Evolutionary conservation across 2,797 vertebrate genomes (phyloP), one percentile per base, ranked within the genome.

Genomic region (Lateolabrax maculatus): DNA sequence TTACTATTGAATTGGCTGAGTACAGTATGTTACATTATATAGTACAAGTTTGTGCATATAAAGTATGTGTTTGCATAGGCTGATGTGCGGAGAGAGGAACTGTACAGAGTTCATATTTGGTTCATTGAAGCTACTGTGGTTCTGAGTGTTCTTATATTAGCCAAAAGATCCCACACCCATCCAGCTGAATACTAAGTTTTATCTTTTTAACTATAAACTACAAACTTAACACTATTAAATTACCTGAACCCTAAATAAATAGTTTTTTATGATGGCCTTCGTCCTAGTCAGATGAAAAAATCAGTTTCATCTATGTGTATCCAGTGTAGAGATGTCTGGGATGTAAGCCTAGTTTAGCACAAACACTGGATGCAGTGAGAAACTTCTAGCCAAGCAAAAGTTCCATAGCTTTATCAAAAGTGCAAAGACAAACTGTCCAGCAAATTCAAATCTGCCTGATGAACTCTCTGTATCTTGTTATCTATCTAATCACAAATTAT

Each of bases 111-210:
- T 65, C 18, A n/a, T 21, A 31, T 56, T 10, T 62, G 34, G 34
- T 58, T 49, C 61, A 21, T 1, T 43, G 39, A 55, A 10, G 34
- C 25, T 23, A 9, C 34, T 58, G 57, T 18, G 36, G 15, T 44
- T 73, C 37, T 46, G 21, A 18, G 5, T 68, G 18, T 53, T 48
- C 21, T 48, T 18, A 10, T 60, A 19, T 23, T 25, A 21, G 6
- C 34, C 16, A 23, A 52, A 23, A 16, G 21, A 36, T 27, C 19
- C 15, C 13, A 36, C 37, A 23, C 9, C 23, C 6, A 18, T n/a
- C n/a, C n/a, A n/a, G n/a, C n/a, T 70, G 34, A 78, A 56, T 25
- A n/a, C 23, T 25, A 48, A 39, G 23, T 52, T 58, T 7, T 70
- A 16, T 25, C n/a, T 21, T 68, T 25, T 39, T 1, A 52, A 68